These are phyloP conservation scores for Mus musculus DNA, from an alignment of 2,113 vertebrate genomes.

Conservation along the genomic window DNA sequence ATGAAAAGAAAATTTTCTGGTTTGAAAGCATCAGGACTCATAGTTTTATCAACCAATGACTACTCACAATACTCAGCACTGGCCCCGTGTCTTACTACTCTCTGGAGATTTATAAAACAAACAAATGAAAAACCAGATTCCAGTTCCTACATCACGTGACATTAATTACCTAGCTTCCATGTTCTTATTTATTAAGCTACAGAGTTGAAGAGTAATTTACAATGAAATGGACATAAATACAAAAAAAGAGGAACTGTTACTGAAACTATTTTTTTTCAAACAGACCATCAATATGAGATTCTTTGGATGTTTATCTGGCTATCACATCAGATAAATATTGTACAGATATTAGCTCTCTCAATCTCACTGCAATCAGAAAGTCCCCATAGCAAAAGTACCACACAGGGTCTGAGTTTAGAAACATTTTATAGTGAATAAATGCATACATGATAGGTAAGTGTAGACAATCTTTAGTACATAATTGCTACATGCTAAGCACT, in stretches of 20 bases:
- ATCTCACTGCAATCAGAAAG: not conserved
- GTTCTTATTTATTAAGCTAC: constrained; percentile 23
- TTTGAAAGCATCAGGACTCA: not conserved
- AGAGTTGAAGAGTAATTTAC: not conserved
- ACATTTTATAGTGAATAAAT: not conserved
- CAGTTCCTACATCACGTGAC: not conserved
- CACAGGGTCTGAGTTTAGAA: not conserved
- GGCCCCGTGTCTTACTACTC: not conserved
- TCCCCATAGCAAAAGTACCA: not conserved
- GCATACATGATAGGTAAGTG: not conserved
- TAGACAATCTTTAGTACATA: not conserved
- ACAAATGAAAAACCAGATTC: not conserved
- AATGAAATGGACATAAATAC: not conserved
- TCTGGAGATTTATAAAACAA: constrained; percentile 28
- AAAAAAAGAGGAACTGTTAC: not conserved
- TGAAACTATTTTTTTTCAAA: not conserved
- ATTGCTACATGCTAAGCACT: not conserved
- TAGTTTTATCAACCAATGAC: not conserved
- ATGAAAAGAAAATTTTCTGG: not conserved
- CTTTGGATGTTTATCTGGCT: not conserved
- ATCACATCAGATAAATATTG: not conserved
- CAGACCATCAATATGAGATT: not conserved
- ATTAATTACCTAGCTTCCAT: not conserved
- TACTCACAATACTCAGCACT: not conserved
- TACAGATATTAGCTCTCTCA: not conserved